phyloP scores from a whole-genome alignment of 2,888 invertebrate species.

The Drosophila neutralis region DNA sequence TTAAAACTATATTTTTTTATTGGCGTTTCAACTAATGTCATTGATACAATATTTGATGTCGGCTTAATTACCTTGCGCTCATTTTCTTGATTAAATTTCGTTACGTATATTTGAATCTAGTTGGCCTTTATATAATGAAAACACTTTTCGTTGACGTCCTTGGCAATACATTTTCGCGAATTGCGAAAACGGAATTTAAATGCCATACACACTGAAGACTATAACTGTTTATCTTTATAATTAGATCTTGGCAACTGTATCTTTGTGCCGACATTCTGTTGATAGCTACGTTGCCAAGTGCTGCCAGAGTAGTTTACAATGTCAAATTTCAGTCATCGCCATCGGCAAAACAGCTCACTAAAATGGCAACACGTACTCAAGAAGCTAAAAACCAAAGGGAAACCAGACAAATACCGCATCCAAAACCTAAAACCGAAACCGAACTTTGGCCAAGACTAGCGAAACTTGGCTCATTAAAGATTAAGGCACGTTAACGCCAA shows the following conservation, averaged over 20 bases:
- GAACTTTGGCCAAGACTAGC: slow-evolving; percentile 47
- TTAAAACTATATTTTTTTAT: background rate
- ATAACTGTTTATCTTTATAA: slow-evolving; percentile 69
- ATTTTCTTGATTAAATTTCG: slow-evolving; percentile 15
- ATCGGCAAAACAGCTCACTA: slow-evolving; percentile 29
- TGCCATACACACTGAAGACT: slow-evolving; percentile 45
- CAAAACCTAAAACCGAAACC: slow-evolving; percentile 14
- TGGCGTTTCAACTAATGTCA: background rate
- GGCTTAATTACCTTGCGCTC: background rate
- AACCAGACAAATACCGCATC: slow-evolving; percentile 23
- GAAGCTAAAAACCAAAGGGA: slow-evolving; percentile 10
- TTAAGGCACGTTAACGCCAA: slow-evolving; percentile 76
- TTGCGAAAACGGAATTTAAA: slow-evolving; percentile 48
- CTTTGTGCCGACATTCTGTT: slow-evolving; percentile 28
- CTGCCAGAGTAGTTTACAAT: slow-evolving; percentile 60
- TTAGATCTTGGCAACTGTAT: slow-evolving; percentile 62
- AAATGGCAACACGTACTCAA: slow-evolving; percentile 53
- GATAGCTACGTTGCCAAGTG: slow-evolving; percentile 24
- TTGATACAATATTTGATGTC: background rate
- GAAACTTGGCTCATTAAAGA: slow-evolving; percentile 78
- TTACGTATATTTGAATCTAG: slow-evolving; percentile 19
- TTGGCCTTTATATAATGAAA: slow-evolving; percentile 16
- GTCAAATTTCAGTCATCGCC: slow-evolving; percentile 35
- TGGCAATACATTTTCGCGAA: slow-evolving; percentile 24
- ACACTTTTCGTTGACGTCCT: slow-evolving; percentile 18